Percentiles rank a stretch among this genome's conserved stretches.
These are phyloP conservation scores for Coregonus sp. DNA, from an alignment of 2,797 vertebrate genomes.

Conservation along the genomic window DNA sequence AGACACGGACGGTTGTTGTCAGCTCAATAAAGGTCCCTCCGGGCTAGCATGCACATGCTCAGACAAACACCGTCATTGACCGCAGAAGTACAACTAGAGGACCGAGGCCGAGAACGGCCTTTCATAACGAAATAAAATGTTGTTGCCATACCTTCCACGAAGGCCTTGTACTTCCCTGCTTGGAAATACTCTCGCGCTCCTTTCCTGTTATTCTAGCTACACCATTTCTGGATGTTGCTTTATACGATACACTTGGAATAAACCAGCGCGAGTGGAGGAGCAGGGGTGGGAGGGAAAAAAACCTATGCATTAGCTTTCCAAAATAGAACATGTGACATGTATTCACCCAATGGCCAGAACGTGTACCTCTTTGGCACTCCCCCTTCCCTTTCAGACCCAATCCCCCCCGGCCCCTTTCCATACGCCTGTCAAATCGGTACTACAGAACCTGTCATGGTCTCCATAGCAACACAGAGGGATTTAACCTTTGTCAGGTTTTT, in stretches of 20 bases:
- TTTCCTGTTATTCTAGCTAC: slow-evolving; percentile 61
- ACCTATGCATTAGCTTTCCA: slow-evolving; percentile 70
- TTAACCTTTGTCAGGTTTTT: slow-evolving; percentile 58
- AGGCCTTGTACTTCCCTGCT: neutral
- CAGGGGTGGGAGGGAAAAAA: slow-evolving; percentile 41
- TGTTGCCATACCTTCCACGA: slow-evolving; percentile 61
- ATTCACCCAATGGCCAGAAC: slow-evolving; percentile 59
- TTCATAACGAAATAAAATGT: slow-evolving; percentile 4
- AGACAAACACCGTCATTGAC: slow-evolving; percentile 21
- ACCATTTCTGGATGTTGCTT: slow-evolving; percentile 66
- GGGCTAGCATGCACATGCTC: too few relatives aligned
- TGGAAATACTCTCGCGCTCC: slow-evolving; percentile 37
- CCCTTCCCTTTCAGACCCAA: slow-evolving; percentile 17
- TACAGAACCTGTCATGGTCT: slow-evolving; percentile 58
- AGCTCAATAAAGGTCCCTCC: too few relatives aligned
- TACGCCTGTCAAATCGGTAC: slow-evolving; percentile 15
- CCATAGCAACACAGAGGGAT: slow-evolving; percentile 72
- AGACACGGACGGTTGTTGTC: too few relatives aligned
- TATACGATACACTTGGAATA: slow-evolving; percentile 52
- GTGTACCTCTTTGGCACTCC: neutral
- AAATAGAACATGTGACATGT: slow-evolving; percentile 60
- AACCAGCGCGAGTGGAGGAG: slow-evolving; percentile 45
- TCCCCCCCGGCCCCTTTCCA: too few relatives aligned
- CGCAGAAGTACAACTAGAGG: slow-evolving; percentile 9
- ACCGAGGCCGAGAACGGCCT: neutral